Conservation (phyloP, 2,113 vertebrate genomes). For the Cnemophilus loriae region DNA sequence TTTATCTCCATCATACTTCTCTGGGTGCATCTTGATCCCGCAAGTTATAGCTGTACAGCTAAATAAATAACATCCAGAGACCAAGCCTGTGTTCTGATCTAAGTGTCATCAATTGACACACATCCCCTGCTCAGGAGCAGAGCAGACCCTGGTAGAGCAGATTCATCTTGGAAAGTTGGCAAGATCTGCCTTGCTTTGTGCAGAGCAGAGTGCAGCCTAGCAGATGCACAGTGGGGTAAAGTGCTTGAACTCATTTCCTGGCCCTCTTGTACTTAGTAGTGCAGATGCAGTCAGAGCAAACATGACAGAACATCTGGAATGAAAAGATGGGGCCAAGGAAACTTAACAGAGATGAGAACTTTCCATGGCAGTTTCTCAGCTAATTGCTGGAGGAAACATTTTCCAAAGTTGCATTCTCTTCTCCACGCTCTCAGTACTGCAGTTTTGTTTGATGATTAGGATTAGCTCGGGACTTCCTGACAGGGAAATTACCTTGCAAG, state of each 20-base stretch:
- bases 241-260: conserved; percentile 9
- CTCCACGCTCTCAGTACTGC: background rate
- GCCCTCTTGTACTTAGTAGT: background rate
- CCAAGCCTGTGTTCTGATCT: background rate
- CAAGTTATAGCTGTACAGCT: background rate
- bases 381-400: background rate
- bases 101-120: background rate
- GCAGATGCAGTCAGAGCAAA: background rate
- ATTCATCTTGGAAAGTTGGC: background rate
- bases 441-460: background rate
- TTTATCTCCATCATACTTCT: background rate
- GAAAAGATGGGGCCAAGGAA: conserved; percentile 16
- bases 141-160: background rate
- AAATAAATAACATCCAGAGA: background rate
- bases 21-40: background rate
- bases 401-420: background rate
- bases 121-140: background rate
- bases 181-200: background rate
- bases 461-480: conserved; percentile 36
- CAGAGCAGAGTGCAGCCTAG: background rate
- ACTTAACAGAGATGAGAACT: background rate
- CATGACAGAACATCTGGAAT: conserved; percentile 6
- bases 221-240: background rate
- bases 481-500: background rate
- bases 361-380: background rate